A percentile compares a stretch with the other conserved stretches of the same genome.
Conservation (phyloP, 2,113 vertebrate species). For the Cebidichthys violaceus region DNA sequence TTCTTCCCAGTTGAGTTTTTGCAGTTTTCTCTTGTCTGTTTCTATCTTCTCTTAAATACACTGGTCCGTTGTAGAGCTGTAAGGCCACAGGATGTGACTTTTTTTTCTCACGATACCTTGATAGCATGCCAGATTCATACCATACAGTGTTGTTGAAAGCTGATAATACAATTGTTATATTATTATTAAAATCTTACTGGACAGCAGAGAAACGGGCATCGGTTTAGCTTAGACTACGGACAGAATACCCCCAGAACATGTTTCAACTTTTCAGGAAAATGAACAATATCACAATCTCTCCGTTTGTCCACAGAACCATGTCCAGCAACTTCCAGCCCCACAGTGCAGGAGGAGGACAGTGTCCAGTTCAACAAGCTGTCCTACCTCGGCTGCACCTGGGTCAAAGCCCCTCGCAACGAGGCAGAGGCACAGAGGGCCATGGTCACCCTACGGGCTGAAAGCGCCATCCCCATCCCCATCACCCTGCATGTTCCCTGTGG, state of each 20-base stretch:
- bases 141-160: not conserved
- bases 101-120: not conserved
- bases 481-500: slow-evolving; percentile 94
- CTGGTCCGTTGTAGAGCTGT: not conserved
- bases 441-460: slow-evolving; percentile 89
- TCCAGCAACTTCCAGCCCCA: slow-evolving; percentile 43
- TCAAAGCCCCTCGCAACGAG: slow-evolving; percentile 94
- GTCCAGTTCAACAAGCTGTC: slow-evolving; percentile 97
- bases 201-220: not conserved
- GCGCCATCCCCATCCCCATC: slow-evolving; percentile 88
- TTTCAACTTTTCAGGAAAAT: not conserved
- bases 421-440: slow-evolving; percentile 91
- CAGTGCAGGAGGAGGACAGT: slow-evolving; percentile 90
- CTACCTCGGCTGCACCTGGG: slow-evolving; percentile 94
- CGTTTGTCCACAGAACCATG: slow-evolving; percentile 53
- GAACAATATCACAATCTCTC: not conserved
- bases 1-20: slow-evolving; percentile 10
- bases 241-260: not conserved
- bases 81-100: not conserved
- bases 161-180: not conserved
- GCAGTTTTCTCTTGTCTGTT: not conserved
- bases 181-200: not conserved
- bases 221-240: not conserved
- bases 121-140: not conserved
- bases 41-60: not conserved